Conservation (phyloP, 2,113 vertebrate genomes). For the Gulo gulo region DNA sequence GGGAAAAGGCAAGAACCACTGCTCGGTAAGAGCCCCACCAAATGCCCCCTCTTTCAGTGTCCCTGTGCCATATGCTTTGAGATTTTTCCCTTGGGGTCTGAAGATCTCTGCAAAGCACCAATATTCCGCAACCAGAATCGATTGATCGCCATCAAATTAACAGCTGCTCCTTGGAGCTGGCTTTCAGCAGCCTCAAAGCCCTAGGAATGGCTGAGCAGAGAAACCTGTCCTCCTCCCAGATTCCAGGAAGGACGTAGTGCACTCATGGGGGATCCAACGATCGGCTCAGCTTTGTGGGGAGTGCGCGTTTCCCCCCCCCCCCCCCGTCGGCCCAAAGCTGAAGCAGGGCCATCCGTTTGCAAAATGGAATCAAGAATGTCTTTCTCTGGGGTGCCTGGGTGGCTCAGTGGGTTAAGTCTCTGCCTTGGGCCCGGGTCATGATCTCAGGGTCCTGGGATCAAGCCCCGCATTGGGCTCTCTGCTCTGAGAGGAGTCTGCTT, state of each 20-base stretch:
- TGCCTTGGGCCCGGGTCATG: no score
- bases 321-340: not conserved
- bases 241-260: not conserved
- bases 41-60: not conserved
- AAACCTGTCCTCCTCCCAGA: not conserved
- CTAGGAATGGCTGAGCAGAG: not conserved
- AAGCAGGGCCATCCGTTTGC: not conserved
- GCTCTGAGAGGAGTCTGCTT: no score
- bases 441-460: no score
- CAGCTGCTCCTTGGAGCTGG: not conserved
- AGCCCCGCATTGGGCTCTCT: no score
- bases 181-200: not conserved
- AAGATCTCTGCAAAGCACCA: not conserved
- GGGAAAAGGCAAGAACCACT: not conserved
- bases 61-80: not conserved
- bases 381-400: not conserved
- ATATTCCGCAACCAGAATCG: accelerated
- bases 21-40: not conserved
- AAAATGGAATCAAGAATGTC: not conserved
- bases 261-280: accelerated
- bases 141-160: accelerated
- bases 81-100: not conserved
- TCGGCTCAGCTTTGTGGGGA: not conserved
- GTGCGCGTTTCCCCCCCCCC: not conserved
- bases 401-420: no score